Base-by-base conservation (phyloP, 2,888 invertebrate genomes). In the Pollenia labialis region DNA sequence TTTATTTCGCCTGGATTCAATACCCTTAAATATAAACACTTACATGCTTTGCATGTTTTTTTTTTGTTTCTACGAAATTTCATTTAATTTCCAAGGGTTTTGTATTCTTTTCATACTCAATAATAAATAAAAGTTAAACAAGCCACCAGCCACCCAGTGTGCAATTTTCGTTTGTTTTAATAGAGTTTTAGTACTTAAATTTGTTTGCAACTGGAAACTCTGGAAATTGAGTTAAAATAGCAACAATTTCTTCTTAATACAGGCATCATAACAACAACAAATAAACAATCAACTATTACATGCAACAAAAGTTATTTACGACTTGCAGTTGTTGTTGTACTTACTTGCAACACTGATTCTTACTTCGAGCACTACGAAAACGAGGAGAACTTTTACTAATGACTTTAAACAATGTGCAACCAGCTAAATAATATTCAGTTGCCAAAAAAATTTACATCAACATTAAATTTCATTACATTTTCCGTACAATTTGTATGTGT, bases 151-250 rank as follows among this genome's bases (percentile, higher is more conserved):
- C 62, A 44, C 50, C 18, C 50, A 62, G 14, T 64, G 64, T 54
- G 64, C 44, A 52, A 10, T 76, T 71, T 76, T 76, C 62, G 82
- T 64, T 76, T 71, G 66, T 72, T 84, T 84, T 84, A 84, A 84
- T 79, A 74, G 72, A 84, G 79, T 84, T 84, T 84, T 76, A 14
- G 32, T 64, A 62, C 50, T 54, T 83, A 72, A 77, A 83, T 77
- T 77, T 77, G 83, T 83, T 77, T 72, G 72, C 77, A 64, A 83
- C 71, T 58, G 18, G 62, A 83, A 48, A 62, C 77, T 83, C 72
- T 74, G 8, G 40, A 83, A 83, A 83, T 83, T 66, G 48, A 77
- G 64, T 77, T 83, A 72, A 83, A 69, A 83, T 64, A 58, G 66
- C 77, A 77, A 77, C 44, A 58, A 48, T 42, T 32, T 62, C n/a